Percentiles rank a stretch among this genome's conserved stretches.
Conservation (phyloP, 2,797 vertebrate species). For the Lerista edwardsae region DNA sequence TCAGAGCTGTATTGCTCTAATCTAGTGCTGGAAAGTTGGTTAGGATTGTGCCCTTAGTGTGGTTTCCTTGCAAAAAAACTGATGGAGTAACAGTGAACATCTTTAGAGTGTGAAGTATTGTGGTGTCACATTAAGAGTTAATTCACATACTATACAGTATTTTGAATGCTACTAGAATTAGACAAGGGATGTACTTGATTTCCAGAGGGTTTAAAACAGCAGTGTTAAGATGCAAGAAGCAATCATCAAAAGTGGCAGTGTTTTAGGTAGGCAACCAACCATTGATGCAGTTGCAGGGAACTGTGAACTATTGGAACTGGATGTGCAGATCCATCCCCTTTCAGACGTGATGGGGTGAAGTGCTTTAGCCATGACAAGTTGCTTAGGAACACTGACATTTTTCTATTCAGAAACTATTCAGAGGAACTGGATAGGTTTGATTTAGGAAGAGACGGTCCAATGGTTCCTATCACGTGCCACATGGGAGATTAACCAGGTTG, state of each 20-base stretch:
- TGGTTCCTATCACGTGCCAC: not conserved
- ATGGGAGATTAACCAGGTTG: not conserved
- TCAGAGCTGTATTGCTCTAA: too few species aligned
- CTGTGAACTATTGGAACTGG: not conserved
- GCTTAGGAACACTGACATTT: too few species aligned
- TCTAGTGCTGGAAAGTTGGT: too few species aligned
- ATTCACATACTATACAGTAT: not conserved
- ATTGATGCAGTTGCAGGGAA: not conserved
- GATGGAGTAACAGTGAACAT: not conserved
- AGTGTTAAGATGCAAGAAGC: not conserved
- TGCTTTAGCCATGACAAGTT: not conserved
- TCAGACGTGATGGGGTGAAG: not conserved
- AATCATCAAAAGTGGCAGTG: not conserved
- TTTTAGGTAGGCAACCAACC: not conserved
- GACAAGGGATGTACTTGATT: not conserved
- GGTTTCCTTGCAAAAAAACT: too few species aligned
- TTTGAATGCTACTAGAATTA: not conserved
- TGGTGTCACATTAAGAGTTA: not conserved
- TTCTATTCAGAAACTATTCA: not conserved
- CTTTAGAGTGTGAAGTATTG: not conserved
- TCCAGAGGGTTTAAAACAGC: not conserved
- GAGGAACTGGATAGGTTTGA: not conserved
- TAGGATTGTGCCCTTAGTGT: too few species aligned
- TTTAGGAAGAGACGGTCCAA: not conserved
- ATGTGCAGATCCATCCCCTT: not conserved